Percentiles rank a stretch among this genome's conserved stretches.
Evolutionary conservation across 2,888 invertebrate species (phyloP).

Genomic region (Phyllotreta striolata): DNA sequence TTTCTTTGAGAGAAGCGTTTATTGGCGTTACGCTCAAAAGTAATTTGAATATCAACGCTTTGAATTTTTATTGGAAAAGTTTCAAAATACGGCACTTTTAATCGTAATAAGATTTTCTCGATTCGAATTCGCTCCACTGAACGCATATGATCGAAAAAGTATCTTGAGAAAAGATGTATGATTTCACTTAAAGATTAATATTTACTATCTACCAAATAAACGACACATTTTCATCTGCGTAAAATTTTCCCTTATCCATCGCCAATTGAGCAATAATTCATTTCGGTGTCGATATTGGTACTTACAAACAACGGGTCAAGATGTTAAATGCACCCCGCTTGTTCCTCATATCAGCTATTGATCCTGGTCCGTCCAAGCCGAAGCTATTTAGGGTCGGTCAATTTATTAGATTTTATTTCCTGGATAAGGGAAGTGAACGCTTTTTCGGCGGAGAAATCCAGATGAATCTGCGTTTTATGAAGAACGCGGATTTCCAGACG

Average conservation of each 20-base stretch:
- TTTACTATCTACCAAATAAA: not conserved
- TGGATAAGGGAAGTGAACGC: constrained; percentile 12
- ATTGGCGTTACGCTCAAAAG: constrained; percentile 14
- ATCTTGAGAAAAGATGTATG: no score
- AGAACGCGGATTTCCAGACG: constrained; percentile 14
- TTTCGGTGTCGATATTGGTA: no score
- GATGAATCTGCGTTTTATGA: constrained; percentile 18
- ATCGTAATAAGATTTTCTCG: constrained; percentile 1
- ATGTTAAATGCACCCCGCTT: constrained; percentile 14
- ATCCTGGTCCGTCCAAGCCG: constrained; percentile 17
- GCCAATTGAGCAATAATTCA: no score
- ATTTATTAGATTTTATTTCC: constrained; percentile 35
- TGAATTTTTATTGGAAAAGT: constrained; percentile 18
- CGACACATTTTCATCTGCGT: not conserved
- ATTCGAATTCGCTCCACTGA: no score
- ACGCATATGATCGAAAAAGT: no score
- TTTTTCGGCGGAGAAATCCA: constrained; percentile 23
- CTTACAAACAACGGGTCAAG: not conserved
- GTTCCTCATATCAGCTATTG: constrained; percentile 27
- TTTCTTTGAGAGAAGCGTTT: constrained; percentile 16
- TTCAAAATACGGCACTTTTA: constrained; percentile 9
- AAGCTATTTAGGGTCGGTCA: constrained; percentile 30
- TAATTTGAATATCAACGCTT: constrained; percentile 14
- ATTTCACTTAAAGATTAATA: no score
- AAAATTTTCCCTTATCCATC: not conserved